Percentiles rank a stretch among this genome's conserved stretches.
These are phyloP conservation scores for Dryoscopus gambensis DNA, from an alignment of 2,113 vertebrate species.

Conservation along the genomic window DNA sequence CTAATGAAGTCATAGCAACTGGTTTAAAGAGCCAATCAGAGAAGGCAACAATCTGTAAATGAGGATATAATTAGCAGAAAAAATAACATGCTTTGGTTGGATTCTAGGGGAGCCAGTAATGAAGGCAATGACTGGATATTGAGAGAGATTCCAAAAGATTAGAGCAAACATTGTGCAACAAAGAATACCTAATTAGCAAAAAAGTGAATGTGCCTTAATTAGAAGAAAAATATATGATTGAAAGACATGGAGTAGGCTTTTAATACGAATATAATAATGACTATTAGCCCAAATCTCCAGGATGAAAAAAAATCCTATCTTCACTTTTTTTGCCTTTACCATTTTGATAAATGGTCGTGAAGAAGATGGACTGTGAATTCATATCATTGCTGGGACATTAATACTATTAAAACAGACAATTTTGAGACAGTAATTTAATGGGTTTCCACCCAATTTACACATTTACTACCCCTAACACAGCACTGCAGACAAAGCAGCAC, in stretches of 20 bases:
- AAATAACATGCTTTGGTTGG: slow-evolving; percentile 80
- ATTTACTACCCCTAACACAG: not conserved
- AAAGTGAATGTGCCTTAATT: slow-evolving; percentile 77
- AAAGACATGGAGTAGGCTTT: slow-evolving; percentile 58
- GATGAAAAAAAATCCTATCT: not conserved
- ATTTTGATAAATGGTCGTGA: not conserved
- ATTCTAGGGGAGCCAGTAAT: slow-evolving; percentile 76
- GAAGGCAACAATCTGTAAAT: slow-evolving; percentile 81
- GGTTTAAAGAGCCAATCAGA: slow-evolving; percentile 78
- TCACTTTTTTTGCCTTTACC: not conserved
- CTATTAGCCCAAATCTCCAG: not conserved
- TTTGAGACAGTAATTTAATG: not conserved
- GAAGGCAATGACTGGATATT: slow-evolving; percentile 78
- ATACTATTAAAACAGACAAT: not conserved
- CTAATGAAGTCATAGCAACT: slow-evolving; percentile 88
- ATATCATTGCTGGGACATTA: not conserved
- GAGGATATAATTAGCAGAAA: slow-evolving; percentile 87
- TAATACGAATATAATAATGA: slow-evolving; percentile 44
- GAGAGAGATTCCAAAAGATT: slow-evolving; percentile 81
- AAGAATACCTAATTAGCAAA: slow-evolving; percentile 83
- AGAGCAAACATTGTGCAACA: slow-evolving; percentile 82
- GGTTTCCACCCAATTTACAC: not conserved
- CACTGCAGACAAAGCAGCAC: not conserved
- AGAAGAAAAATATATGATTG: slow-evolving; percentile 72
- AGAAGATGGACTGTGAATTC: not conserved